phyloP scores from a whole-genome alignment of 2,888 invertebrate species.

The Nomada lathburiana region DNA sequence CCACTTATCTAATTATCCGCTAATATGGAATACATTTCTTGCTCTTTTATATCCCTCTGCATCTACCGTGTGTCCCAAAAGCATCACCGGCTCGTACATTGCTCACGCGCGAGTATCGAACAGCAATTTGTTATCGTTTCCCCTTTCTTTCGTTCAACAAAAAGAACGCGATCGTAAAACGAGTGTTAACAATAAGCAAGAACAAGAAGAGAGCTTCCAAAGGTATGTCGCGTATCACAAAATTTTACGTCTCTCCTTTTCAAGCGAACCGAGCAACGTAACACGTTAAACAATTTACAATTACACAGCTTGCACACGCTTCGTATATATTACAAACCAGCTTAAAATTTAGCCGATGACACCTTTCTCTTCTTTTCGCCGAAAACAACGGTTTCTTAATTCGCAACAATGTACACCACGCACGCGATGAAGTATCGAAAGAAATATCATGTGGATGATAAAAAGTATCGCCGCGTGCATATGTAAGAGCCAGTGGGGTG shows the following conservation, averaged over 20 bases:
- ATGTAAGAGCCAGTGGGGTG: constrained; percentile 65
- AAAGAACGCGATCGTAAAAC: not conserved
- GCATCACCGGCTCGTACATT: constrained; percentile 76
- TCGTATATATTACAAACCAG: constrained; percentile 55
- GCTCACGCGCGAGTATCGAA: constrained; percentile 28
- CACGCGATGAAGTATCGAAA: not conserved
- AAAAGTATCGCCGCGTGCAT: constrained; percentile 42
- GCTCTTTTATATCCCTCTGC: constrained; percentile 70
- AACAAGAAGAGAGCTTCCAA: constrained; percentile 40
- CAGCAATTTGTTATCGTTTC: not conserved
- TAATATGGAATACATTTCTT: constrained; percentile 79
- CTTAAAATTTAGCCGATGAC: constrained; percentile 45
- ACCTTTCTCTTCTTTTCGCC: constrained; percentile 3
- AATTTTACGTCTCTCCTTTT: constrained; percentile 15
- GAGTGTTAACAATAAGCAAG: constrained; percentile 1
- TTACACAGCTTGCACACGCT: constrained; percentile 30
- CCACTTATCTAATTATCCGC: constrained; percentile 83
- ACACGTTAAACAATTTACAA: constrained; percentile 43
- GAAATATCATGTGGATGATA: not conserved
- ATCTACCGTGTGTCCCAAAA: constrained; percentile 68
- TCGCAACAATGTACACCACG: constrained; percentile 15
- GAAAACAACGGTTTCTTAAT: constrained; percentile 14
- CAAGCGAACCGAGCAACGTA: constrained; percentile 39
- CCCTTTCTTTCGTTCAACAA: not conserved
- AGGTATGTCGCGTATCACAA: constrained; percentile 14